A percentile compares a stretch with the other conserved stretches of the same genome.
These are phyloP conservation scores for Calliopum simillimum DNA, from an alignment of 2,888 invertebrate species.

Conservation along the genomic window DNA sequence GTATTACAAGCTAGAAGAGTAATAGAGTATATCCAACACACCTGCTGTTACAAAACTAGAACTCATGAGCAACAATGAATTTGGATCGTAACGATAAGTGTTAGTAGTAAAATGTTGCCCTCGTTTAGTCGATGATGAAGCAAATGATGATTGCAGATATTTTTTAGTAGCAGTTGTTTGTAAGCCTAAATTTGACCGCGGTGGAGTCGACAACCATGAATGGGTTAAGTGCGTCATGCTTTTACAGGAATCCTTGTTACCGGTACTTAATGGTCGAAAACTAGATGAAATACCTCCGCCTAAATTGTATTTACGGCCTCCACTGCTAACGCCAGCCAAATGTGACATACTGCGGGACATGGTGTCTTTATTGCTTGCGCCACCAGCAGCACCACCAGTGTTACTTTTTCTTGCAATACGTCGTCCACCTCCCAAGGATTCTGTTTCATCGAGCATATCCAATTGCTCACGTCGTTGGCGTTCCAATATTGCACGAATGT, in stretches of 20 bases:
- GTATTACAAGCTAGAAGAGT: slow-evolving; percentile 11
- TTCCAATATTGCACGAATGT: slow-evolving; percentile 66
- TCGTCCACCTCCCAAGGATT: slow-evolving; percentile 57
- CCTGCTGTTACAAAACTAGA: slow-evolving; percentile 66
- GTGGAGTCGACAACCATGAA: slow-evolving; percentile 56
- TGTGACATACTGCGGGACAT: slow-evolving; percentile 82
- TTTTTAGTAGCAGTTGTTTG: slow-evolving; percentile 66
- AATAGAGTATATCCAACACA: slow-evolving; percentile 56
- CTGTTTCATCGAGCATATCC: slow-evolving; percentile 64
- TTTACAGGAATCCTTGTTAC: slow-evolving; percentile 66
- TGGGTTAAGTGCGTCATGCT: slow-evolving; percentile 69
- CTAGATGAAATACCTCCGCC: slow-evolving; percentile 61
- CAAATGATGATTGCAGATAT: slow-evolving; percentile 66
- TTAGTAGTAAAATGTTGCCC: slow-evolving; percentile 64
- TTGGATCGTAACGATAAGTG: slow-evolving; percentile 63
- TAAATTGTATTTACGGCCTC: slow-evolving; percentile 54
- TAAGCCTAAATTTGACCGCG: slow-evolving; percentile 62
- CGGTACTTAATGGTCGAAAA: slow-evolving; percentile 63
- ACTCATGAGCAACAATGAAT: slow-evolving; percentile 66
- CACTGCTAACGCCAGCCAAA: slow-evolving; percentile 65
- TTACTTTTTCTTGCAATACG: slow-evolving; percentile 44
- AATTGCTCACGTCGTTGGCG: slow-evolving; percentile 64
- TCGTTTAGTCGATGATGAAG: slow-evolving; percentile 61
- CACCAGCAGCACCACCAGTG: slow-evolving; percentile 45
- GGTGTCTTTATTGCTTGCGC: slow-evolving; percentile 49